Evolutionary conservation across 2,797 vertebrate species (phyloP).

Genomic region (Gila robusta): DNA sequence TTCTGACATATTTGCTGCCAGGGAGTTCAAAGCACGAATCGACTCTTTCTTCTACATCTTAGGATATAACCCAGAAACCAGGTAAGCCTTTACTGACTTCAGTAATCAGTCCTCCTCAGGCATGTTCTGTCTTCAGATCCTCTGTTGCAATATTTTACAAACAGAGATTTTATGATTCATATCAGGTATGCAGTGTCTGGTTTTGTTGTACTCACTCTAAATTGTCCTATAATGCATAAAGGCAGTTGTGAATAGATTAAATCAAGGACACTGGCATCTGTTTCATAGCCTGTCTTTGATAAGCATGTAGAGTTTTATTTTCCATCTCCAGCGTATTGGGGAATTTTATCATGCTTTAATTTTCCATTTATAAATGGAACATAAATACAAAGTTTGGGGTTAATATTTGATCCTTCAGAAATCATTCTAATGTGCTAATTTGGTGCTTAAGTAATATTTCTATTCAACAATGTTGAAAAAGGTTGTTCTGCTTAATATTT

Average conservation of each 20-base stretch:
- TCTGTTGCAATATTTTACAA: conserved; percentile 28
- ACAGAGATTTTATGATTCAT: conserved; percentile 14
- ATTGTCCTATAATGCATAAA: background rate
- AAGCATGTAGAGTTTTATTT: background rate
- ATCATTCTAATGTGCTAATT: background rate
- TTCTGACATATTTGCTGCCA: conserved; percentile 99
- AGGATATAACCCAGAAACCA: conserved; percentile 99
- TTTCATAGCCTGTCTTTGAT: background rate
- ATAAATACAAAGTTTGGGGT: background rate
- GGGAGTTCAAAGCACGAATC: conserved; percentile 97
- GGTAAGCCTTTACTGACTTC: conserved; percentile 80
- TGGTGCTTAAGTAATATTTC: background rate
- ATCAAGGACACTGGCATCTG: background rate
- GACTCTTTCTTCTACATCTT: conserved; percentile 99
- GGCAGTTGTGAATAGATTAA: background rate
- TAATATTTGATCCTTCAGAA: background rate
- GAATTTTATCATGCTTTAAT: background rate
- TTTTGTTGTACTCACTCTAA: conserved; percentile 24
- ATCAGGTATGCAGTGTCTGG: background rate
- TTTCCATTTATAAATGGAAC: background rate
- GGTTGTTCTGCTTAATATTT: background rate
- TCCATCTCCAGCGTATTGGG: background rate
- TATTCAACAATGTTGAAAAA: background rate
- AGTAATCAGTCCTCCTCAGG: conserved; percentile 14
- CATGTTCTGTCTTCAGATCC: conserved; percentile 36